Evolutionary conservation across 2,888 invertebrate genomes (phyloP), one percentile per base, ranked within the genome.

Genomic region (Drosophila mimetica): DNA sequence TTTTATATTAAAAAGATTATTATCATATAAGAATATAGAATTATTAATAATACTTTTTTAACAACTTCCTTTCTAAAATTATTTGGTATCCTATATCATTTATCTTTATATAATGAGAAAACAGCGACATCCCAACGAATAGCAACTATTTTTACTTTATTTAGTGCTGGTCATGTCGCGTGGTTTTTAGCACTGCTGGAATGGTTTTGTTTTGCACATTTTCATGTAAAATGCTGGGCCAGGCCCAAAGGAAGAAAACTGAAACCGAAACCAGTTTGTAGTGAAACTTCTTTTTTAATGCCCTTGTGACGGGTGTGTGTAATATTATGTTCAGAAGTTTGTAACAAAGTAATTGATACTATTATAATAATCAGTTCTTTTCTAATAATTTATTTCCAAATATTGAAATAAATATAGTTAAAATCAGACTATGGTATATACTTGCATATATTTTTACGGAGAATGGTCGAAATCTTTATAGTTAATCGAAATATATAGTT

Each of bases 221-320:
- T 76, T 82, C 85, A 78, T 85, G 75, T 73, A 73, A 82, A 86
- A 76, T 74, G 71, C 58, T 57, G 60, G 44, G 39, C 16, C 59
- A 36, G 42, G 14, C 39, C 53, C 37, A 16, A 36, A 46, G 44
- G 52, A 57, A 30, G 37, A 25, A 65, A 37, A 74, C 78, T 75
- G 74, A 80, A 80, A 77, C 72, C 44, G 72, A 82, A 82, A 82
- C 82, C 87, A 87, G 82, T 82, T 82, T 60, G 70, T 51, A 67
- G 72, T 58, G 71, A 30, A 44, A 66, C 61, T 64, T 77, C 67
- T 70, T 64, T 71, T 76, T 79, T 58, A 32, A 2, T 76, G 44
- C 44, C 14, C 44, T 44, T 11, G 2, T 9, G 1, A 28, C 9
- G 44, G 28, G 44, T 44, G 28, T 14, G 25, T 25, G 25, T 44